Percentiles rank a stretch among this genome's conserved stretches.
phyloP scores from a whole-genome alignment of 2,888 invertebrate genomes.

The Drosophila phalerata region DNA sequence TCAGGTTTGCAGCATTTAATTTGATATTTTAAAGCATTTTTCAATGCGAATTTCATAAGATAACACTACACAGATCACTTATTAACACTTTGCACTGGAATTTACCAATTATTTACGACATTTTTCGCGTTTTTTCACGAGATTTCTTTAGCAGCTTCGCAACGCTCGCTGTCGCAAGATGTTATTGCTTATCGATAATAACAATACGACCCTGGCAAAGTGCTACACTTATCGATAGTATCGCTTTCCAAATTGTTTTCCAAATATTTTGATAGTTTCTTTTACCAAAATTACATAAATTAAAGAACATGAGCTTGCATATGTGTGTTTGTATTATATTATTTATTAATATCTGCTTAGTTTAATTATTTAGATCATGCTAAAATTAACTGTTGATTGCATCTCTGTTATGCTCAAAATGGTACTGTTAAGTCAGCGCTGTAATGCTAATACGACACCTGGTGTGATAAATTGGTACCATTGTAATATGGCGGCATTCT shows the following conservation, averaged over 20 bases:
- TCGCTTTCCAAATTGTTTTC: neutral
- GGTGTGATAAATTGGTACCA: neutral
- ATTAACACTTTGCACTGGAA: constrained; percentile 58
- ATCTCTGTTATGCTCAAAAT: no score
- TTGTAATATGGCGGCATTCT: neutral
- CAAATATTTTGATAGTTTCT: neutral
- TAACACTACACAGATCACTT: constrained; percentile 29
- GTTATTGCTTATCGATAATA: constrained; percentile 31
- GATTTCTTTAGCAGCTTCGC: constrained; percentile 58
- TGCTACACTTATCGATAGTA: constrained; percentile 17
- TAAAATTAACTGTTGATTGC: neutral
- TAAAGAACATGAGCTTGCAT: neutral
- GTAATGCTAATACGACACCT: constrained; percentile 21
- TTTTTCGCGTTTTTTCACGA: constrained; percentile 61
- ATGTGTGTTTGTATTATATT: no score
- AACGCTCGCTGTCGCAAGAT: constrained; percentile 29
- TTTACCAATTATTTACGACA: constrained; percentile 65
- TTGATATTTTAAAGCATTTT: constrained; percentile 54
- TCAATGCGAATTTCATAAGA: constrained; percentile 30
- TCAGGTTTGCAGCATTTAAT: constrained; percentile 77
- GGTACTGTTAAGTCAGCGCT: neutral
- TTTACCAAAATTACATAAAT: no score
- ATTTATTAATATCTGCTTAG: neutral
- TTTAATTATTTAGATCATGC: neutral
- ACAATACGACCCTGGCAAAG: constrained; percentile 8